Base-by-base conservation (phyloP, 2,888 invertebrate genomes). In the Perizoma flavofasciatum region DNA sequence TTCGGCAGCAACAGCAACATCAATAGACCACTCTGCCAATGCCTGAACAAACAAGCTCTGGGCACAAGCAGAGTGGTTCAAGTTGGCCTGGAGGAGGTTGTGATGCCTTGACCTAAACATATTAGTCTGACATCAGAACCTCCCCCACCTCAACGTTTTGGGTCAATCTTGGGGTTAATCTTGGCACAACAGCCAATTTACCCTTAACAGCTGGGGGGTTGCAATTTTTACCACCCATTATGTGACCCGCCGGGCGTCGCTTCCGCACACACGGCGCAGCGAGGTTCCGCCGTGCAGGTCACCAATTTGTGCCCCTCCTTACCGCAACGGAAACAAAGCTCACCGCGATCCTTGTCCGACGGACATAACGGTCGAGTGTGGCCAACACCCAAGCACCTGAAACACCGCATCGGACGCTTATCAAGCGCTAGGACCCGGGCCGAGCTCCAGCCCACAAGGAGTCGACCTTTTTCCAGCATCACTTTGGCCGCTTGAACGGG, bases 321-420 rank as follows among this genome's bases (percentile, higher is more conserved):
- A 0, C 68, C 65, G 43, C 71, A 70, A 32, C 65, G 60, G 51
- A 52, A 71, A 45, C 71, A 69, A 0, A 49, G 49, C 8, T 22
- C 56, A 8, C 48, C 50, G 4, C 50, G 48, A 35, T 52, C 63
- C 0, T 22, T 40, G 4, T 35, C 22, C 0, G 49, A 7, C 0
- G 47, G 35, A 49, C 65, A 69, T 8, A 46, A 37, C 10, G 39
- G 49, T 0, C 65, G 37, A 0, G 60, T 55, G 10, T 70, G 65
- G 0, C 67, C 66, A 0, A 22, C 8, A 8, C 55, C 58, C 5
- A 62, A 50, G 50, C 71, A 68, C 0, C 60, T 59, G 39, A 34
- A 70, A 49, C 70, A 70, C 6, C 59, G 35, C 10, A 59, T 5
- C 2, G 65, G 60, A 3, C 57, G 46, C 0, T 46, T 22, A 11